Base-by-base conservation (phyloP, 1,140 invertebrate species). In the Eurytemora carolleeae region DNA sequence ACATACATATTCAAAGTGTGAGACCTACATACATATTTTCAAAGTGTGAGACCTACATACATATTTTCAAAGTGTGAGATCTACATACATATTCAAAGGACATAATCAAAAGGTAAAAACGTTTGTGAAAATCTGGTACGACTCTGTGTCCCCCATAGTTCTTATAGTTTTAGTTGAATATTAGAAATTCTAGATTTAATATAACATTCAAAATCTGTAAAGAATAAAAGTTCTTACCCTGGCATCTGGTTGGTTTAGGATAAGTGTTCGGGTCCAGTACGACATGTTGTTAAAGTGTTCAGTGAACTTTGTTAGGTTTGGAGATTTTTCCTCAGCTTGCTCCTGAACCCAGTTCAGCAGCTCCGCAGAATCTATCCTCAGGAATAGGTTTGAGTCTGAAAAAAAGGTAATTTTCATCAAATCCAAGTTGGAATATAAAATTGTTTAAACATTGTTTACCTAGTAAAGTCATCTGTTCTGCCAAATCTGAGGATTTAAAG, bases 211-310 rank as follows among this genome's bases (percentile, higher is more conserved):
- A n/a, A n/a, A n/a, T n/a, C n/a, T n/a, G n/a, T n/a, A n/a, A n/a
- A n/a, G n/a, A n/a, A n/a, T n/a, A n/a, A 12, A 44, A 44, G 31
- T 44, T 44, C n/a, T 44, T 44, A 44, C 31, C 31, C 64, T 63
- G 18, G 63, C 54, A 54, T 67, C 67, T 17, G 31, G 55, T 16
- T 66, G 63, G 12, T 64, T 59, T 16, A 68, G 59, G 24, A 68
- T 68, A 55, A 57, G 59, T 56, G 65, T 64, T 20, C 66, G 59
- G 15, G 63, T 64, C 95, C 94, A 98, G 68, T 91, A 98, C 22
- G 92, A 97, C 86, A 99, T 95, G 74, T 98, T 97, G 72, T 99
- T 99, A 71, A 99, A 98, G 76, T 98, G 94, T 72, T 98, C 91
- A 0, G 95, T 98, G 70, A 99, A 98, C 64, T 84, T 78, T 17